Conservation (phyloP, 2,113 vertebrate genomes). For the Odocoileus hemionus region DNA sequence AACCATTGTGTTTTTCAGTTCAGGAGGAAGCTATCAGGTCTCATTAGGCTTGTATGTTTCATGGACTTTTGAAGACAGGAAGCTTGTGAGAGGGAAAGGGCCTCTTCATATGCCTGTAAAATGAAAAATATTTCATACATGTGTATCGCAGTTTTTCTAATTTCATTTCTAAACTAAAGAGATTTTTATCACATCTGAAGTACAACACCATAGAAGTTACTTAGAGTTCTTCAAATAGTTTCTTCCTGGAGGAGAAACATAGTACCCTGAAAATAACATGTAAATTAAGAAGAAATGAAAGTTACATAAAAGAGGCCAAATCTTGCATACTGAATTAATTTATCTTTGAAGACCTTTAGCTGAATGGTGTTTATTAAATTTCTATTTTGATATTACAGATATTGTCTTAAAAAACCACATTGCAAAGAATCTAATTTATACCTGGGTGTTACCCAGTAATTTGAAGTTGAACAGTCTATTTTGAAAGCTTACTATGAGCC, state of each 20-base stretch:
- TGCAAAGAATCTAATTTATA: background rate
- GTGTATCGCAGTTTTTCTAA: background rate
- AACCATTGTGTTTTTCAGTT: background rate
- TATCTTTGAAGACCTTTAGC: background rate
- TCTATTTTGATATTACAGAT: background rate
- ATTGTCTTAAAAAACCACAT: background rate
- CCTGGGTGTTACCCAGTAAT: background rate
- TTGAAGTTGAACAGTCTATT: background rate
- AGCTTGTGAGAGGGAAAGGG: background rate
- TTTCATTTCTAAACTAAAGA: slow-evolving; percentile 8
- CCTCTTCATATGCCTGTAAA: background rate
- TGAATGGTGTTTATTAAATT: background rate
- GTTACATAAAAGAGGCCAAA: background rate
- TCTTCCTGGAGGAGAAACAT: background rate
- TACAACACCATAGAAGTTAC: background rate
- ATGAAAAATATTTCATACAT: background rate
- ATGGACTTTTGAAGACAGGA: background rate
- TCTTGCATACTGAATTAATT: background rate
- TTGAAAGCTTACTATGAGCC: background rate
- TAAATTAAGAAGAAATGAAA: background rate
- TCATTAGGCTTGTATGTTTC: background rate
- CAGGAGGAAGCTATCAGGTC: background rate
- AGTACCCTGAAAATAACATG: background rate
- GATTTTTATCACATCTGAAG: background rate
- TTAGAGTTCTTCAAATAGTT: background rate